A percentile compares a stretch with the other conserved stretches of the same genome.
These are phyloP conservation scores for Agraylea sexmaculata DNA, from an alignment of 1,140 invertebrate genomes.

Conservation along the genomic window DNA sequence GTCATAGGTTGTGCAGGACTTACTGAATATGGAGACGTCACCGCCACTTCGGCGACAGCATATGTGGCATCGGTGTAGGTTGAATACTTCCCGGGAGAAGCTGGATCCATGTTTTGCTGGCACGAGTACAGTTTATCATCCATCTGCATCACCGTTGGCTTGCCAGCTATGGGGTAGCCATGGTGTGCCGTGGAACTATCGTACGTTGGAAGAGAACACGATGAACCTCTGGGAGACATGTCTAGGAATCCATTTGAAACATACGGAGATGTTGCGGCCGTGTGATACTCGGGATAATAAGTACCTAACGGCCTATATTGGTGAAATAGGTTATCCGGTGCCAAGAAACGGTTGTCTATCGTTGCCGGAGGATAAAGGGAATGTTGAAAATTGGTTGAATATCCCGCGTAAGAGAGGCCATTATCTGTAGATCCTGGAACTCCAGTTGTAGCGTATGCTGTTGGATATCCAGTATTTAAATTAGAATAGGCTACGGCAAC, in stretches of 20 bases:
- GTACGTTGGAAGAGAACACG: slow-evolving; percentile 36
- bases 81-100: slow-evolving; percentile 29
- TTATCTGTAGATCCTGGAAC: slow-evolving; percentile 48
- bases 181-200: slow-evolving; percentile 41
- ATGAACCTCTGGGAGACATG: slow-evolving; percentile 40
- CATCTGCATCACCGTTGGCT: slow-evolving; percentile 31
- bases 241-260: slow-evolving; percentile 71
- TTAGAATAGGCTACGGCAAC: slow-evolving; percentile 69
- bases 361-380: slow-evolving; percentile 56
- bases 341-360: slow-evolving; percentile 61
- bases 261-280: slow-evolving; percentile 45
- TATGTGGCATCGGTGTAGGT: slow-evolving; percentile 39
- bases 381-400: slow-evolving; percentile 60
- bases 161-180: slow-evolving; percentile 38
- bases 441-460: slow-evolving; percentile 44
- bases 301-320: slow-evolving; percentile 67
- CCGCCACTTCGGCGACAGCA: slow-evolving; percentile 36
- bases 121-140: slow-evolving; percentile 53
- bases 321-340: slow-evolving; percentile 74
- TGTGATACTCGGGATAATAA: slow-evolving; percentile 67
- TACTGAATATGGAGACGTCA: slow-evolving; percentile 34
- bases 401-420: slow-evolving; percentile 55
- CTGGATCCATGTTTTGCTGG: slow-evolving; percentile 42
- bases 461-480: slow-evolving; percentile 67
- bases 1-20: slow-evolving; percentile 37